Evolutionary conservation across 1,140 invertebrate species (phyloP).

Genomic region (Achroia grisella): DNA sequence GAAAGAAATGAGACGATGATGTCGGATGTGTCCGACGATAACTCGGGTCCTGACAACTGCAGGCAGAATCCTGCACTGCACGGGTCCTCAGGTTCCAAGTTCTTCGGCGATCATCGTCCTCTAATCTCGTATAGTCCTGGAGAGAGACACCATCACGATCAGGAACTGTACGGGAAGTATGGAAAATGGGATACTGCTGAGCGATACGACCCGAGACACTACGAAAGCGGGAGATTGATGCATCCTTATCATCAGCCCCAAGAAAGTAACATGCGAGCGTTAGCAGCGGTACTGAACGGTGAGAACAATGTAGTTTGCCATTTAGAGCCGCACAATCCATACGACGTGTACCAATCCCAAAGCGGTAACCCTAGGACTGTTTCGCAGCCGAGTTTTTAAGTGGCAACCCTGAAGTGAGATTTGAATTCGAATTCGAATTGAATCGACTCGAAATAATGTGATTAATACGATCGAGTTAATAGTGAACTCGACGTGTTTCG

Average conservation of each 20-base stretch:
- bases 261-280: conserved; percentile 77
- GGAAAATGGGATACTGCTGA: conserved; percentile 77
- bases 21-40: conserved; percentile 87
- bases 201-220: conserved; percentile 64
- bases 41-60: conserved; percentile 85
- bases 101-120: conserved; percentile 86
- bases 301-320: conserved; percentile 87
- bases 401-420: conserved; percentile 1
- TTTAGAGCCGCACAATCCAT: conserved; percentile 78
- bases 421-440: too few relatives aligned
- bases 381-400: conserved; percentile 73
- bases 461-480: conserved; percentile 4
- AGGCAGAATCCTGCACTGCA: conserved; percentile 57
- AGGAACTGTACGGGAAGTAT: conserved; percentile 70
- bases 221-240: conserved; percentile 66
- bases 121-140: conserved; percentile 81
- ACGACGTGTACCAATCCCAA: conserved; percentile 72
- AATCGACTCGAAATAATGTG: conserved; percentile 6
- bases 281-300: conserved; percentile 85
- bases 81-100: conserved; percentile 78
- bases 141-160: conserved; percentile 70
- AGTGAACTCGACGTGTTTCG: background rate
- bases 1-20: conserved; percentile 82
- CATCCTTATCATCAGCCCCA: conserved; percentile 58
- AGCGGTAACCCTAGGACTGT: conserved; percentile 72